phyloP scores from a whole-genome alignment of 2,888 invertebrate genomes.

The Myopa tessellatipennis region DNA sequence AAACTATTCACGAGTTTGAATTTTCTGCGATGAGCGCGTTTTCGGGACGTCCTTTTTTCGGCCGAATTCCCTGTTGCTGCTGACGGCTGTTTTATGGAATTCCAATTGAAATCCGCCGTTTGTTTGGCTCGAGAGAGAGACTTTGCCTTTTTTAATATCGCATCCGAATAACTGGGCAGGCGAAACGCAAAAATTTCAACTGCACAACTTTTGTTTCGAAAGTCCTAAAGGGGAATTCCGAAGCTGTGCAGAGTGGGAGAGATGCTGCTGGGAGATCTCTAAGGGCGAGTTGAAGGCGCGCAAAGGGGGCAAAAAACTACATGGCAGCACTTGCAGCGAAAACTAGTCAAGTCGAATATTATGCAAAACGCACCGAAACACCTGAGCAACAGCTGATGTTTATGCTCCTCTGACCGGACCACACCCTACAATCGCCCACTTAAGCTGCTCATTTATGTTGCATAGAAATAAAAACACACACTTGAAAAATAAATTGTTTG shows the following conservation, averaged over 20 bases:
- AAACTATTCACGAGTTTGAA: too few species aligned
- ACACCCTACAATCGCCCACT: too few species aligned
- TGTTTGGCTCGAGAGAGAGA: constrained; percentile 16
- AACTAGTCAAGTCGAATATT: constrained; percentile 8
- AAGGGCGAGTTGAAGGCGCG: too few species aligned
- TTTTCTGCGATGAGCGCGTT: background rate
- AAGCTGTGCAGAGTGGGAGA: background rate
- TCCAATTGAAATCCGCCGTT: constrained; percentile 29
- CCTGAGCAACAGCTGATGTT: background rate
- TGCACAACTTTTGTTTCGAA: constrained; percentile 23
- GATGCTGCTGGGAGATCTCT: background rate
- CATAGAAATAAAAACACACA: background rate
- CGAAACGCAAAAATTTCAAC: constrained; percentile 19
- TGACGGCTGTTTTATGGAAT: constrained; percentile 17
- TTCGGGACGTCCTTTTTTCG: background rate
- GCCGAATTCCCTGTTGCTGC: constrained; percentile 7
- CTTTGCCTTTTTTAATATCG: constrained; percentile 6
- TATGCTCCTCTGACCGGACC: too few species aligned
- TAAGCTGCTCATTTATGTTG: background rate
- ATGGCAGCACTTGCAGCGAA: background rate
- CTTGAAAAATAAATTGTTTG: background rate
- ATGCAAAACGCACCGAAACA: constrained; percentile 26
- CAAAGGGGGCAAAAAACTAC: background rate
- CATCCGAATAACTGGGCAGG: background rate
- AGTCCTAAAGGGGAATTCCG: constrained; percentile 18